Evolutionary conservation across 1,140 invertebrate genomes (phyloP).

Genomic region (Bombus confusus): DNA sequence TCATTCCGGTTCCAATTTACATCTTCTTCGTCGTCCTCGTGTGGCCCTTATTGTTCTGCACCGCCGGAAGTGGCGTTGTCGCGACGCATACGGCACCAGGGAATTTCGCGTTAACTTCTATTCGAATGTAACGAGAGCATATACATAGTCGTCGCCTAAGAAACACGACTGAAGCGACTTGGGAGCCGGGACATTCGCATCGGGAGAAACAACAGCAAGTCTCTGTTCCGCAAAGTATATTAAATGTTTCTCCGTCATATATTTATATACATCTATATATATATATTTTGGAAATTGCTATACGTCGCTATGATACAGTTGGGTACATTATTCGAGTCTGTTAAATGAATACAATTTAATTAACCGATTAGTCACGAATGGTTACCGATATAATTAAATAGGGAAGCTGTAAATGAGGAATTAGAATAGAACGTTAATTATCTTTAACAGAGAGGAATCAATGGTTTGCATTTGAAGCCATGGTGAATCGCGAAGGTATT

Average conservation of each 20-base stretch:
- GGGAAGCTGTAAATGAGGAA: background rate
- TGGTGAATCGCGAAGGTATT: background rate
- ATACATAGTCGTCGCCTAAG: conserved; percentile 6
- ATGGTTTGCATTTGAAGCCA: background rate
- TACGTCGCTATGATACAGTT: background rate
- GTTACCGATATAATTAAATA: background rate
- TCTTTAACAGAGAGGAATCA: background rate
- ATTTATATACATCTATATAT: too few relatives aligned
- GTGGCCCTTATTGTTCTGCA: background rate
- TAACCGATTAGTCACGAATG: background rate
- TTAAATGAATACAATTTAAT: background rate
- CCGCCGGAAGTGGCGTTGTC: conserved; percentile 36
- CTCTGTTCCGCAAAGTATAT: background rate
- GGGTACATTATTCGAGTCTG: background rate
- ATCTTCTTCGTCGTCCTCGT: background rate
- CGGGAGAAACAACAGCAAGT: background rate
- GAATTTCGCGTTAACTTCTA: conserved; percentile 49
- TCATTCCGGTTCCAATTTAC: background rate
- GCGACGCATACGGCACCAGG: conserved; percentile 10
- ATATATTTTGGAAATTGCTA: background rate
- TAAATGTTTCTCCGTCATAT: background rate
- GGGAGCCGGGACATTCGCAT: background rate
- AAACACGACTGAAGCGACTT: conserved; percentile 5
- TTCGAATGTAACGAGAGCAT: conserved; percentile 21
- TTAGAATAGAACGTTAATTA: background rate